Percentiles rank a stretch among this genome's conserved stretches.
phyloP scores from a whole-genome alignment of 2,888 invertebrate genomes.

The Boloria euphrosyne region DNA sequence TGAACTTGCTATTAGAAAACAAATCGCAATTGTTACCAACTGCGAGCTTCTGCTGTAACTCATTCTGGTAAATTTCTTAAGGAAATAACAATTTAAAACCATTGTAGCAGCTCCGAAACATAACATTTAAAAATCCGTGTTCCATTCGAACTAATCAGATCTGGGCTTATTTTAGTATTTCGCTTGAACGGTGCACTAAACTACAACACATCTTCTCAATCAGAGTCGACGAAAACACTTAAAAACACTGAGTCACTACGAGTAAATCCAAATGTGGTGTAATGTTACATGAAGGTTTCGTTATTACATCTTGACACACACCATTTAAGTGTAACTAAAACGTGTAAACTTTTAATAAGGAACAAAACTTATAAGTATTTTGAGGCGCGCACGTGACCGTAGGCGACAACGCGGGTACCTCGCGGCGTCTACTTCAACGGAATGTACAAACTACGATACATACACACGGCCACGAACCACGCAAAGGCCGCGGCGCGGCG shows the following conservation, averaged over 20 bases:
- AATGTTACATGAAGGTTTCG: constrained; percentile 21
- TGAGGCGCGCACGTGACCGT: constrained; percentile 49
- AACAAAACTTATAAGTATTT: constrained; percentile 52
- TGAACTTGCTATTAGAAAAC: constrained; percentile 51
- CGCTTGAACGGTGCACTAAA: constrained; percentile 49
- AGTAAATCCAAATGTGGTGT: constrained; percentile 53
- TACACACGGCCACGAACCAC: constrained; percentile 39
- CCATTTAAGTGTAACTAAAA: constrained; percentile 14
- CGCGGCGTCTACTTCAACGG: constrained; percentile 58
- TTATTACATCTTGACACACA: constrained; percentile 41
- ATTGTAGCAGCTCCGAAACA: constrained; percentile 27
- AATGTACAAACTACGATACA: constrained; percentile 51
- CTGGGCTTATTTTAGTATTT: constrained; percentile 57
- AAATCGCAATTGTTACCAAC: constrained; percentile 51
- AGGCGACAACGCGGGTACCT: constrained; percentile 57
- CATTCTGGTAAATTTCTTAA: constrained; percentile 57
- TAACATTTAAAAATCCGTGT: constrained; percentile 41
- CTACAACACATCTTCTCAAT: constrained; percentile 58
- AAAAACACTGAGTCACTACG: constrained; percentile 72
- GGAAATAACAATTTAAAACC: constrained; percentile 36
- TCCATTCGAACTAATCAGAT: constrained; percentile 51
- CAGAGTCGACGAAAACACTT: constrained; percentile 65
- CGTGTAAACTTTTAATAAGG: constrained; percentile 40
- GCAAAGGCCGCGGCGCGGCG: constrained; percentile 44
- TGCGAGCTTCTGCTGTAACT: constrained; percentile 51